phyloP scores from a whole-genome alignment of 1,140 invertebrate species.

The Geopemphigus sp. region DNA sequence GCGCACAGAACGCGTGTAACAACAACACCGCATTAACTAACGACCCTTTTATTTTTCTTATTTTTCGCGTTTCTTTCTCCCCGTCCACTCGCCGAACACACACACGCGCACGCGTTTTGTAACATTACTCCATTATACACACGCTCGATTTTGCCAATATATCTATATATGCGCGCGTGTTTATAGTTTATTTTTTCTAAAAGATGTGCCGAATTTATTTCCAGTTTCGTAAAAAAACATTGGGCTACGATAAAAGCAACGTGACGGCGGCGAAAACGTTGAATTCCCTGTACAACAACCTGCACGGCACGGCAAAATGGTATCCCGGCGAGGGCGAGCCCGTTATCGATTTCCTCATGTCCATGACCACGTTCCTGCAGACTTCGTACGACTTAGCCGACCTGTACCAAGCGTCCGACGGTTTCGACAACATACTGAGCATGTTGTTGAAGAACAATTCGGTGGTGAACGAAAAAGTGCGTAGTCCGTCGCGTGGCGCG shows the following conservation, averaged over 20 bases:
- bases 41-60: neutral
- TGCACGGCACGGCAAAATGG: neutral
- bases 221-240: constrained; percentile 41
- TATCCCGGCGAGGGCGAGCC: constrained; percentile 42
- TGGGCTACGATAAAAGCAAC: constrained; percentile 39
- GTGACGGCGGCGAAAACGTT: constrained; percentile 44
- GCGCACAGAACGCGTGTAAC: neutral
- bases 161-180: no score
- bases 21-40: neutral
- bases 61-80: neutral
- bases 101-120: no score
- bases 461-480: constrained; percentile 33
- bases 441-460: constrained; percentile 39
- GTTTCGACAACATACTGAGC: constrained; percentile 38
- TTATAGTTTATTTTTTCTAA: no score
- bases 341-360: constrained; percentile 34
- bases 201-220: no score
- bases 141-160: no score
- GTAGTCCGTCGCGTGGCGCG: no score
- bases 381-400: constrained; percentile 27
- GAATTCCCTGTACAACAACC: neutral
- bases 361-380: constrained; percentile 25
- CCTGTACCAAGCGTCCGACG: constrained; percentile 8
- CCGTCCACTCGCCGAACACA: no score
- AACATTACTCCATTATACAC: no score